Evolutionary conservation across 53 echinoderm and acorn worm genomes (phyloP).

Genomic region (Stichopus horrens): DNA sequence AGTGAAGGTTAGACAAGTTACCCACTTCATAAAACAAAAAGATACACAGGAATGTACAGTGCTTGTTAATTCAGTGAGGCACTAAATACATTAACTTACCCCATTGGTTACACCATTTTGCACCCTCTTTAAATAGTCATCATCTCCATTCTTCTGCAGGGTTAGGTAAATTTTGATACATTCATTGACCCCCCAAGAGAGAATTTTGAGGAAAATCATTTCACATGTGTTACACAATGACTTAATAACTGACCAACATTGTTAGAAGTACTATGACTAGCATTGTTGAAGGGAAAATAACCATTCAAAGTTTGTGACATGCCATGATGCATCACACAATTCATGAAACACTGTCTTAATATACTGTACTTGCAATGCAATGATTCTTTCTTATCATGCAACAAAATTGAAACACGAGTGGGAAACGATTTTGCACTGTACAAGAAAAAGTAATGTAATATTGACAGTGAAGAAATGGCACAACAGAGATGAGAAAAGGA

Average conservation of each 20-base stretch:
- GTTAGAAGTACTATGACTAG: too few relatives aligned
- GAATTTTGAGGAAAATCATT: background rate
- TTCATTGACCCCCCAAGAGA: background rate
- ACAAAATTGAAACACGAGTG: too few relatives aligned
- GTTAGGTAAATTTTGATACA: conserved; percentile 35
- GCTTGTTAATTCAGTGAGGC: background rate
- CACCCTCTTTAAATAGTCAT: conserved; percentile 9
- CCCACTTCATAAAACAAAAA: background rate
- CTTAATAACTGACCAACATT: background rate
- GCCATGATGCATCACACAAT: too few relatives aligned
- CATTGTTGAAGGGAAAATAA: too few relatives aligned
- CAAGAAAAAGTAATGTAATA: too few relatives aligned
- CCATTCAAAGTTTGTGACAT: too few relatives aligned
- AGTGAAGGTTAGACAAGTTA: background rate
- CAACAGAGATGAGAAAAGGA: too few relatives aligned
- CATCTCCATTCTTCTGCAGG: conserved; percentile 16
- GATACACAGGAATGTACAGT: background rate
- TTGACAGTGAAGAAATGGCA: too few relatives aligned
- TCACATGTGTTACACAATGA: background rate
- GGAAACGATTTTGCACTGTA: too few relatives aligned
- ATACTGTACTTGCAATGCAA: too few relatives aligned
- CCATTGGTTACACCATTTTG: conserved; percentile 36
- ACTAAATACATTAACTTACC: conserved; percentile 29
- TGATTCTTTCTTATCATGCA: too few relatives aligned
- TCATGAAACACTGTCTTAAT: too few relatives aligned